Percentiles rank a stretch among this genome's conserved stretches.
Evolutionary conservation across 2,888 invertebrate species (phyloP).

Genomic region (Nymphalis urticae): DNA sequence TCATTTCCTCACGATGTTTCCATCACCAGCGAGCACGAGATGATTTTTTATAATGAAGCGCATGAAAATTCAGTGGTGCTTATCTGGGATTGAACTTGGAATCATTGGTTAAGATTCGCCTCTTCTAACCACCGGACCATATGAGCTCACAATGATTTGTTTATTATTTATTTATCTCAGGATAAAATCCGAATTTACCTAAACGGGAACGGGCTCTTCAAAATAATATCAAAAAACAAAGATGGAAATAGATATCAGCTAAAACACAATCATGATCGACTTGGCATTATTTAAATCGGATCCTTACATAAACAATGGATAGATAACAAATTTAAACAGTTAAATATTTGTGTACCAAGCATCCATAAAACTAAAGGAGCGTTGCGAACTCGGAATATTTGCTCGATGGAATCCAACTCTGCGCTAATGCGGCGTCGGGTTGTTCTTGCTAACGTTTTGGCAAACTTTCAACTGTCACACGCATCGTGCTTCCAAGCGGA

Average conservation of each 20-base stretch:
- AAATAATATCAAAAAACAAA: not conserved
- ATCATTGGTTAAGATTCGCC: no score
- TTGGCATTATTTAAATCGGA: not conserved
- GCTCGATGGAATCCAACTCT: constrained; percentile 53
- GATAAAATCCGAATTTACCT: no score
- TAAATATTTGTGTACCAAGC: constrained; percentile 33
- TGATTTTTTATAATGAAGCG: no score
- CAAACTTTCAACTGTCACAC: constrained; percentile 76
- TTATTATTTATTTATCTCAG: no score
- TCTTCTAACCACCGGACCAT: no score
- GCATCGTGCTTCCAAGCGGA: constrained; percentile 59
- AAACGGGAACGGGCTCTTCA: no score
- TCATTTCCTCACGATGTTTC: no score
- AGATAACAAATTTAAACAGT: constrained; percentile 25
- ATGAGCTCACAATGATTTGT: no score
- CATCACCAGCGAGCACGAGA: no score
- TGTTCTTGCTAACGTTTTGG: constrained; percentile 68
- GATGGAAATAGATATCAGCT: not conserved
- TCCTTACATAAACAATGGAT: constrained; percentile 21
- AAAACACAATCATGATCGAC: not conserved
- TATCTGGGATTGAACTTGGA: no score
- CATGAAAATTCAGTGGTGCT: no score
- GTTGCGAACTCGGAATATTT: constrained; percentile 38
- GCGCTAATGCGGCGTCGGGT: constrained; percentile 62
- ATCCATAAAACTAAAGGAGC: constrained; percentile 31